Conservation (phyloP, 2,888 invertebrate species). For the Alsophila aescularia region DNA sequence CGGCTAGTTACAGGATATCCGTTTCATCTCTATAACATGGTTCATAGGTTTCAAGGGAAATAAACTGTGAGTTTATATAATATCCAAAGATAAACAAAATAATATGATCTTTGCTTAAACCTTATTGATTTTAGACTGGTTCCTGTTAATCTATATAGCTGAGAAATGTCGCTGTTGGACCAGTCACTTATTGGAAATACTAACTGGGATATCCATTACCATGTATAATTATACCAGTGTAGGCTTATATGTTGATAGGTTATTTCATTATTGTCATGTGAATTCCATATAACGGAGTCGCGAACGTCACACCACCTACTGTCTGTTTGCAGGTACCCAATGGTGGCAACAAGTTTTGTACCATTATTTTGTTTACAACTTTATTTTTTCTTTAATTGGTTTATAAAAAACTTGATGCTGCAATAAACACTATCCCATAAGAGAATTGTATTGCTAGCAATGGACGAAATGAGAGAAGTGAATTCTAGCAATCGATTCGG, state of each 20-base stretch:
- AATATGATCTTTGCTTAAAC: too few species aligned
- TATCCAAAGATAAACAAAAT: too few species aligned
- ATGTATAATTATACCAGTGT: not conserved
- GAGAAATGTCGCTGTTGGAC: not conserved
- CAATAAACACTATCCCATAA: conserved; percentile 57
- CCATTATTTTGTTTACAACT: conserved; percentile 2
- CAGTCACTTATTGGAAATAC: not conserved
- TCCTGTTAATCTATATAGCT: too few species aligned
- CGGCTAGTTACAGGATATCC: too few species aligned
- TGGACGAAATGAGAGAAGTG: conserved; percentile 34
- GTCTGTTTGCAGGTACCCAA: conserved; percentile 80
- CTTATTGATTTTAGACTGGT: too few species aligned
- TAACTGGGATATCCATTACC: not conserved
- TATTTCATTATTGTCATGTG: conserved; percentile 41
- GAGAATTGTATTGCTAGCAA: conserved; percentile 60
- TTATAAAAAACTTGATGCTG: conserved; percentile 54
- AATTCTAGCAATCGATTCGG: conserved; percentile 50
- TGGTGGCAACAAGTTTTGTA: conserved; percentile 62
- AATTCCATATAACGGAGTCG: conserved; percentile 52
- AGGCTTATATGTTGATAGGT: conserved; percentile 29
- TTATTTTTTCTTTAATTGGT: not conserved
- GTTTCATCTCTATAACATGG: too few species aligned
- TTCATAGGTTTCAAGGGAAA: too few species aligned
- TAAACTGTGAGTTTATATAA: too few species aligned
- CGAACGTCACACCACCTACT: conserved; percentile 71